A percentile compares a stretch with the other conserved stretches of the same genome.
phyloP scores from a whole-genome alignment of 1,140 invertebrate species.

The Drosophila rhopaloa region DNA sequence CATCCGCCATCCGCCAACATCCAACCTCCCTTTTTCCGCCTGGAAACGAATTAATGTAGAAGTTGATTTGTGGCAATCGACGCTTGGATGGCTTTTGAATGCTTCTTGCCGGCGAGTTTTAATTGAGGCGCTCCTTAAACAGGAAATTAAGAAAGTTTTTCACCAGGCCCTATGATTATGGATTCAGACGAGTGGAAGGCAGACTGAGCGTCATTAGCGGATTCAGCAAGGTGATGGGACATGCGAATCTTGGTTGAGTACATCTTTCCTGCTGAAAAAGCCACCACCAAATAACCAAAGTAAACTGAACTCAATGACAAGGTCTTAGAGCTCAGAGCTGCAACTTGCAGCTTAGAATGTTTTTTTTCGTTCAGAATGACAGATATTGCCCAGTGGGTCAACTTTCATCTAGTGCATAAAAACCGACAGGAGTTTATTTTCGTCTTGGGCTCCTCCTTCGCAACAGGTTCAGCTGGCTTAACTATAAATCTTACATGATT shows the following conservation, averaged over 20 bases:
- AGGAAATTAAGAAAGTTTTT: constrained; percentile 77
- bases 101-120: constrained; percentile 65
- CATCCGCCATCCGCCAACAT: background rate
- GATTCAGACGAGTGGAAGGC: background rate
- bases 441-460: constrained; percentile 1
- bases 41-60: constrained; percentile 73
- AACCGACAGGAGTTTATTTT: constrained; percentile 29
- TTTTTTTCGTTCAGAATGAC: constrained; percentile 14
- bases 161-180: constrained; percentile 27
- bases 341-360: background rate
- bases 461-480: constrained; percentile 65
- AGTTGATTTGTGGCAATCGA: constrained; percentile 81
- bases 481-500: constrained; percentile 73
- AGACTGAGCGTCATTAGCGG: constrained; percentile 12
- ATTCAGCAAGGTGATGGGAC: background rate
- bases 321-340: constrained; percentile 4
- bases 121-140: constrained; percentile 58
- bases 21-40: background rate
- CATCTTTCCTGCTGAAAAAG: constrained; percentile 7
- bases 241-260: constrained; percentile 2
- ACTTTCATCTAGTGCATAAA: constrained; percentile 15
- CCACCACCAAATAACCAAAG: background rate
- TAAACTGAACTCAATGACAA: constrained; percentile 5
- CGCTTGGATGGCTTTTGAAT: constrained; percentile 57
- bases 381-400: constrained; percentile 9